Base-by-base conservation (phyloP, 2,888 invertebrate species). In the Adela reaumurella region DNA sequence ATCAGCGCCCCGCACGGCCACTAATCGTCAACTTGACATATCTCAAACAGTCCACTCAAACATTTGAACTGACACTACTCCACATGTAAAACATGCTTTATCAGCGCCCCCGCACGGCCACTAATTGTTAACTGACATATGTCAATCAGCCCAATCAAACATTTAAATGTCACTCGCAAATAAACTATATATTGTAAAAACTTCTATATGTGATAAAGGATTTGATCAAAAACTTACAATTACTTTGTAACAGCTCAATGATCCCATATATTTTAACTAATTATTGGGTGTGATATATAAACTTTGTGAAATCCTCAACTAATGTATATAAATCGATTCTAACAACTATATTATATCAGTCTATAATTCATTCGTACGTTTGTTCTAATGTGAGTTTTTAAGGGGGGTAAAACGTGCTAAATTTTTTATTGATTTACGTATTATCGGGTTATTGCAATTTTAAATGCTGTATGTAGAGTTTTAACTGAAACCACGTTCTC, bases 51-150 rank as follows among this genome's bases (percentile, higher is more conserved):
- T n/a, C n/a, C n/a, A n/a, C n/a, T n/a, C n/a, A n/a, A n/a, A n/a
- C n/a, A n/a, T 88, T 88, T 58, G 86, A 85, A 76, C 82, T 85
- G 65, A 89, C 88, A 67, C 85, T 85, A 80, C 85, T 88, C 89
- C 89, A 89, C 88, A 89, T 89, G 76, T 89, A 88, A 76, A 88
- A 89, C 89, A 89, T 89, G 69, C 84, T 87, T 65, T 77, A 64
- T n/a, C n/a, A n/a, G n/a, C n/a, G n/a, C n/a, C n/a, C n/a, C n/a
- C n/a, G n/a, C n/a, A n/a, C n/a, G n/a, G n/a, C n/a, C n/a, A n/a
- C n/a, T n/a, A n/a, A n/a, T n/a, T n/a, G n/a, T n/a, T n/a, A n/a
- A n/a, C n/a, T n/a, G n/a, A n/a, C n/a, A n/a, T n/a, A n/a, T n/a
- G n/a, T n/a, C n/a, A 8, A 14, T 14, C 35, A 35, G 35, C 14